Conservation (phyloP, 2,113 vertebrate genomes). For the Oryzias melastigma region DNA sequence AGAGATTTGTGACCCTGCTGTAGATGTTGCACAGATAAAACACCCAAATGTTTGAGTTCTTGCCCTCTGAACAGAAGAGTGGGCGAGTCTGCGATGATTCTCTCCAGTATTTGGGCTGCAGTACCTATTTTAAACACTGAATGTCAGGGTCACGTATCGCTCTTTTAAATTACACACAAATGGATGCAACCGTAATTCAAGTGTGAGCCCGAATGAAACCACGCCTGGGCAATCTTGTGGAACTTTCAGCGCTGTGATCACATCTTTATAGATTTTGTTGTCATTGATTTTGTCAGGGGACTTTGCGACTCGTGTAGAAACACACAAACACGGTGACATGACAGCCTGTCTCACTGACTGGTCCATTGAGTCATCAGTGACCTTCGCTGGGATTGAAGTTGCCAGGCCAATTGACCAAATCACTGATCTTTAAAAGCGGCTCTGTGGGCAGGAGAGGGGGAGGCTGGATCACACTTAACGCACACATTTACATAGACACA, state of each 20-base stretch:
- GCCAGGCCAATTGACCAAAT: constrained; percentile 84
- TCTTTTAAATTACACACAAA: background rate
- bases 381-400: constrained; percentile 75
- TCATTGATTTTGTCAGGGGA: constrained; percentile 43
- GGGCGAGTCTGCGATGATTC: no score
- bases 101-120: no score
- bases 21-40: no score
- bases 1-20: no score
- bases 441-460: constrained; percentile 52
- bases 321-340: constrained; percentile 48
- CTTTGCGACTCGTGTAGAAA: constrained; percentile 9
- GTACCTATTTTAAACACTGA: background rate
- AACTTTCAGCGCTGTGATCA: constrained; percentile 27
- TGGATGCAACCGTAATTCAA: background rate
- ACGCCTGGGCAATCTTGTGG: constrained; percentile 3
- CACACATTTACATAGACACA: constrained; percentile 34
- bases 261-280: constrained; percentile 39
- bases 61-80: no score
- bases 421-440: constrained; percentile 82
- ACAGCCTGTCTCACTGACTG: constrained; percentile 73
- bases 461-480: constrained; percentile 28
- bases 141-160: background rate
- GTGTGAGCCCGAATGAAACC: constrained; percentile 5
- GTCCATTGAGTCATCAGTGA: constrained; percentile 78
- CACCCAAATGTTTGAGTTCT: no score